These are phyloP conservation scores for Myopa testacea DNA, from an alignment of 2,888 invertebrate species.

Conservation along the genomic window DNA sequence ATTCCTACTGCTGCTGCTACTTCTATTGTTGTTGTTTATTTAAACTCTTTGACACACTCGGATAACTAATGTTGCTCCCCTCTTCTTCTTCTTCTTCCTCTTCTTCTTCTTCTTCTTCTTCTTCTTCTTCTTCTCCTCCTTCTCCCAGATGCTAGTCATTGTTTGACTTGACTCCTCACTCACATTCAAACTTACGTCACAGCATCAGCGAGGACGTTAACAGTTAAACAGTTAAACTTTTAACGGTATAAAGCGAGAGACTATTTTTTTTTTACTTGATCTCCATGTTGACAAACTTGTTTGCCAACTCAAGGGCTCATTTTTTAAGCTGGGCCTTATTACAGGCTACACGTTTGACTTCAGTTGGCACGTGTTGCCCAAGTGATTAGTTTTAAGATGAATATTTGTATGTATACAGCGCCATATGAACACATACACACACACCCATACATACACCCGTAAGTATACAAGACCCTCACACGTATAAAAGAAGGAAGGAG, in stretches of 20 bases:
- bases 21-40: background rate
- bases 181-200: no score
- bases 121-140: background rate
- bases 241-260: no score
- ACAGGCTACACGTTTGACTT: background rate
- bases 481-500: no score
- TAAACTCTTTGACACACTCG: background rate
- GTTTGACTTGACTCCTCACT: background rate
- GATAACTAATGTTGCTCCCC: background rate
- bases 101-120: background rate
- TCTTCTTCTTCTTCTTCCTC: background rate
- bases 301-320: background rate
- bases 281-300: background rate
- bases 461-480: no score
- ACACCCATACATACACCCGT: no score
- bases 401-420: no score
- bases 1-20: no score
- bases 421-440: no score
- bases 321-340: background rate
- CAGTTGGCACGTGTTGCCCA: background rate
- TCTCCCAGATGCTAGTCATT: background rate
- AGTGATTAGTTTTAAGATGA: no score
- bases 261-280: background rate
- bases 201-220: no score
- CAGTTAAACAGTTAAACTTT: no score